Evolutionary conservation across 2,888 invertebrate genomes (phyloP), one percentile per base, ranked within the genome.

Genomic region (Protonemura montana): DNA sequence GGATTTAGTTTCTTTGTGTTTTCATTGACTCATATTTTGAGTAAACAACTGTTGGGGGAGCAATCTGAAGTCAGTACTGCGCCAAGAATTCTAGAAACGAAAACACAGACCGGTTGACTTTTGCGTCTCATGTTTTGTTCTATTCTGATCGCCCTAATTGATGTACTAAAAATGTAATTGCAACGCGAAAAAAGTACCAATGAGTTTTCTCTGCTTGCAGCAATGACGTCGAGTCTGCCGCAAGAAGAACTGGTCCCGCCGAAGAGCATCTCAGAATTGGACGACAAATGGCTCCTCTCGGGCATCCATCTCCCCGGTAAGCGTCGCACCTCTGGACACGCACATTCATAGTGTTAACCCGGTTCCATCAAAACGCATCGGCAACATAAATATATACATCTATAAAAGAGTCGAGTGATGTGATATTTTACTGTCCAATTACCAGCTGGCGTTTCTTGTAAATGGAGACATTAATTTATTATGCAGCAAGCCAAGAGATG

Each of bases 261-360:
- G 88, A 93, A 93, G 90, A 93, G 93, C 88, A 94, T 95, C 90
- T 92, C 92, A 87, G 95, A 95, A 89, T 91, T 95, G 89, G 93
- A 94, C 87, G 95, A 95, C 90, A 94, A 94, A 90, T 92, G 94
- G 88, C 92, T 95, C 88, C 93, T 93, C 92, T 94, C 94, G 88
- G 95, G 95, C 89, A 93, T 95, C 89, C 94, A 94, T 91, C 92
- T 95, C 90, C 95, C 95, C 91, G 95, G 95, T 95, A 92, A 92
- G 92, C 90, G 59, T 83, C 85, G 81, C 41, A 27, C 41, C 27
- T 80, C 81, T 35, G 76, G 42, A n/a, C 29, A 28, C 59, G 59
- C 59, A 7, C 59, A 21, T 35, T 35, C 35, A 59, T 16, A 21
- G 16, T 59, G 59, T 59, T 59, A 59, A 59, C 59, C 59, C 13